Conservation (phyloP, 2,888 invertebrate species). For the Patella caerulea region DNA sequence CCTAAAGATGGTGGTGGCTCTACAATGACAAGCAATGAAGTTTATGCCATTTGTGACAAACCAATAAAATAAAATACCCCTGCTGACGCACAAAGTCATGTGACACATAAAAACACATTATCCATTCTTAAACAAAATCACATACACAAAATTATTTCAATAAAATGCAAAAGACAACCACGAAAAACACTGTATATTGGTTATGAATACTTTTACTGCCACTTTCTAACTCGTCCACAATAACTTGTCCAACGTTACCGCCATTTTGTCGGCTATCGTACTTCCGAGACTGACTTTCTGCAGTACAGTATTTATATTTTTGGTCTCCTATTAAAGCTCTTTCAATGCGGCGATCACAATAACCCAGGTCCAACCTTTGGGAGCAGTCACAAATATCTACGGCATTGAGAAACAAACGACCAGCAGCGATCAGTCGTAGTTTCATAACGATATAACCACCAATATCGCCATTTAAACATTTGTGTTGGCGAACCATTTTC, state of each 20-base stretch:
- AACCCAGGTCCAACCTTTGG: constrained; percentile 23
- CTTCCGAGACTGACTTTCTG: not conserved
- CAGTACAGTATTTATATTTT: not conserved
- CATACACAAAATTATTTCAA: too few relatives aligned
- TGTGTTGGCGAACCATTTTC: constrained; percentile 18
- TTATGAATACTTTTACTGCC: not conserved
- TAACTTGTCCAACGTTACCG: not conserved
- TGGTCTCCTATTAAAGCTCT: constrained; percentile 1
- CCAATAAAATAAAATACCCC: too few relatives aligned
- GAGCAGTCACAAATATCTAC: constrained; percentile 37
- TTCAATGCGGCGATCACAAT: constrained; percentile 29
- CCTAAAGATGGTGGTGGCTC: too few relatives aligned
- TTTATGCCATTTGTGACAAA: too few relatives aligned
- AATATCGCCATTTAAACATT: constrained; percentile 31
- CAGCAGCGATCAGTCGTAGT: constrained; percentile 14
- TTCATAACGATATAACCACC: constrained; percentile 30
- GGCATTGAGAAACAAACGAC: constrained; percentile 22
- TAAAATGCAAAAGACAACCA: too few relatives aligned
- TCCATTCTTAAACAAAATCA: too few relatives aligned
- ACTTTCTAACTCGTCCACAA: not conserved
- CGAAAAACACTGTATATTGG: too few relatives aligned
- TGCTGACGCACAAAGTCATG: too few relatives aligned
- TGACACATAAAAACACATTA: too few relatives aligned
- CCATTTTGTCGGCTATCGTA: not conserved
- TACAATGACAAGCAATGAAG: too few relatives aligned